Evolutionary conservation across 2,888 invertebrate genomes (phyloP), one percentile per base, ranked within the genome.

Genomic region (Elmis aenea): DNA sequence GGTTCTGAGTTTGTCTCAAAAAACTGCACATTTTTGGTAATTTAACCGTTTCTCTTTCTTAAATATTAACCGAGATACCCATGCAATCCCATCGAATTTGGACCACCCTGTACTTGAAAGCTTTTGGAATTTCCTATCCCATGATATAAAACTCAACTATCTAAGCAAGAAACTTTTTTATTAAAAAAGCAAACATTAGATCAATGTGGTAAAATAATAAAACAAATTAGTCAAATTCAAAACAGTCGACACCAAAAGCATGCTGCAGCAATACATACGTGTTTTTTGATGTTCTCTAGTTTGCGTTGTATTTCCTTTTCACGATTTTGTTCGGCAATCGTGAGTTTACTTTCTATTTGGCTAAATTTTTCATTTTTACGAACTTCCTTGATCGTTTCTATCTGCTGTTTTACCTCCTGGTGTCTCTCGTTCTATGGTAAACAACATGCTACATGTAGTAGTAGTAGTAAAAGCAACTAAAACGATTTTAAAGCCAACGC

Each of bases 301-400:
- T 86, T 85, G 71, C 83, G 85, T 72, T 85, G 84, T 48, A 89
- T 79, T 69, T 88, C 88, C 68, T 83, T 83, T 67, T 86, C 85
- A 52, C 90, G 77, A 65, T 90, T 90, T 67, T 79, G 79, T 69
- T 88, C 85, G 46, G 88, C 88, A 50, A 81, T 75, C 55, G 79
- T 81, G 60, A 89, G 76, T 70, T 87, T 89, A 61, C 75, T 81
- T 69, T 71, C 70, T 42, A 73, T 59, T 55, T 73, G 70, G 57
- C 72, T 72, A 56, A 72, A 70, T 59, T 51, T 56, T 46, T 72
- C 70, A 37, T 56, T 55, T 49, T 61, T 64, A 63, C 67, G 55
- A 23, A 50, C 59, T 48, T 64, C 64, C 32, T 55, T 49, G 16
- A 54, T 56, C 27, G 60, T 16, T 3, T 2, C 14, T 5, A 16